These are phyloP conservation scores for Ophion ventricosus DNA, from an alignment of 2,888 invertebrate genomes.

Conservation along the genomic window DNA sequence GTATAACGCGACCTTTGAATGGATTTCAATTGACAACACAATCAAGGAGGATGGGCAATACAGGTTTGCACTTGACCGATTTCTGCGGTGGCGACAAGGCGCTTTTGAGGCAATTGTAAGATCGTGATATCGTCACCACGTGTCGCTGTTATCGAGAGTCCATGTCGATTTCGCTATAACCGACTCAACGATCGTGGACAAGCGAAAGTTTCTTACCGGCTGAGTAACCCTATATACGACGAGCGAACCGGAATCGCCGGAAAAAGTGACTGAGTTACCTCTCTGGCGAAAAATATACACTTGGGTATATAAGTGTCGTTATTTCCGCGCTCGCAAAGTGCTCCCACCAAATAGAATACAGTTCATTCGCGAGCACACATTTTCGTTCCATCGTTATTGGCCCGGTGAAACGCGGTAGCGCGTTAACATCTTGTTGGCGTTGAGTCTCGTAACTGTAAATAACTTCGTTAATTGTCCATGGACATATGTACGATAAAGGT, in stretches of 20 bases:
- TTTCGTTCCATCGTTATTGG: background rate
- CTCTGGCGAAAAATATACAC: background rate
- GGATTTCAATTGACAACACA: constrained; percentile 33
- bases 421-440: background rate
- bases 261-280: background rate
- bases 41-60: no score
- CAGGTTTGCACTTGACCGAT: no score
- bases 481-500: background rate
- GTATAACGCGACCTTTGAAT: background rate
- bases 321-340: background rate
- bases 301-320: background rate
- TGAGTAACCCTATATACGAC: background rate
- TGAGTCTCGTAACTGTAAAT: background rate
- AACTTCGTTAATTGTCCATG: background rate
- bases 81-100: no score
- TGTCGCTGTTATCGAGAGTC: no score
- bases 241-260: background rate
- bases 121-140: no score
- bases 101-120: no score
- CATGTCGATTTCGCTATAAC: no score
- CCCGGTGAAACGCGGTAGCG: background rate
- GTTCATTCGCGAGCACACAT: background rate
- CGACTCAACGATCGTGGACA: background rate
- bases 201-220: background rate
- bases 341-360: background rate